Base-by-base conservation (phyloP, 2,888 invertebrate species). In the Ophion ellenae region DNA sequence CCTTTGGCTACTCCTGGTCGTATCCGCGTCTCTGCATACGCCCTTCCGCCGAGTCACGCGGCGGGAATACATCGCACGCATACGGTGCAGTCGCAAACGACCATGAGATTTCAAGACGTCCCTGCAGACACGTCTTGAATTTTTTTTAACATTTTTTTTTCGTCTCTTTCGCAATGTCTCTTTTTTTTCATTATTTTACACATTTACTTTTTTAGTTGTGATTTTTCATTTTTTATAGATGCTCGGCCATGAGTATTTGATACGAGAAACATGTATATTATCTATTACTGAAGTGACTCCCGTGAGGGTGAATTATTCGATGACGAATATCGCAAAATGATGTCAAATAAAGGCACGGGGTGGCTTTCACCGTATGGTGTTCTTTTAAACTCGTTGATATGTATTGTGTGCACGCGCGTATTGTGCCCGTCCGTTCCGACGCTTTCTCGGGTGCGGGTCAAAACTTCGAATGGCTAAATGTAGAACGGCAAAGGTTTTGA, bases 41-140 rank as follows among this genome's bases (percentile, higher is more conserved):
- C 64, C 76, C 76, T 66, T 59, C 14, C 59, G 59, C 24, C 77
- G 59, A 77, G 77, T 77, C 77, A 77, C 59, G 36, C 77, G 75
- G 47, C 40, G 77, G 17, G 11, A 53, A 53, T 53, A 53, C 53
- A 53, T 53, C 53, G 53, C 17, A 17, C 53, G 11, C 5, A 53
- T 14, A 53, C 14, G 53, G 5, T 53, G 17, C 69, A 28, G 69
- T 69, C 69, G 20, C 61, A 36, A n/a, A 32, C 70, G 59, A 45
- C 20, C 28, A 4, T 45, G 61, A 53, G 78, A 59, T 61, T 66
- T 20, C 76, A 36, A 32, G 61, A 74, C 61, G 45, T 45, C 45
- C 45, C 45, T 11, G 75, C 63, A 45, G 17, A 61, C 45, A 28
- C 3, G 3, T 1, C 17, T 63, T 63, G 47, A 45, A 63, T 73